phyloP scores from a whole-genome alignment of 2,797 vertebrate species.

The Nasua narica region DNA sequence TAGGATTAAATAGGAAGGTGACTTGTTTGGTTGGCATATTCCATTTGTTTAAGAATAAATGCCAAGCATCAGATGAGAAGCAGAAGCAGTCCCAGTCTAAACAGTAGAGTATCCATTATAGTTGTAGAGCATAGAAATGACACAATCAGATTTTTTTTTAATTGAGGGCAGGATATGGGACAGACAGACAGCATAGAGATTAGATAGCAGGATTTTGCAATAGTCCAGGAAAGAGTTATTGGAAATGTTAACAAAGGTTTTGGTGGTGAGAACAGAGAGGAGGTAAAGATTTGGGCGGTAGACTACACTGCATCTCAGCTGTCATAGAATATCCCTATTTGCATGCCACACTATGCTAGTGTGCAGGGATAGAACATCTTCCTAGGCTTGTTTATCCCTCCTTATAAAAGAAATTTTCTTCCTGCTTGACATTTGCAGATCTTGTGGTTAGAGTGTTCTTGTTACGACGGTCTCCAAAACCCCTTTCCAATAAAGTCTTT shows the following conservation, averaged over 20 bases:
- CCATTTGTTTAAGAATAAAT: background rate
- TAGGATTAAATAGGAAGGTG: background rate
- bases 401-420: background rate
- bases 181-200: background rate
- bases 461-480: background rate
- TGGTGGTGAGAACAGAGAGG: fast-evolving
- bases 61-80: background rate
- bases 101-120: background rate
- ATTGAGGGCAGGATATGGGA: fast-evolving
- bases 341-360: fast-evolving
- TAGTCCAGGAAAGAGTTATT: background rate
- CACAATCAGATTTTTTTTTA: background rate
- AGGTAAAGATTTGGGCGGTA: background rate
- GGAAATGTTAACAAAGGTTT: background rate
- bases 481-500: background rate
- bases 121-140: background rate
- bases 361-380: background rate
- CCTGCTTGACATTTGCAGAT: background rate
- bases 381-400: background rate
- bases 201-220: background rate
- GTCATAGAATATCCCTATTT: no score
- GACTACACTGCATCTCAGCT: background rate
- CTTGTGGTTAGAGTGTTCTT: background rate
- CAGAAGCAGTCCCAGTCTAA: no score
- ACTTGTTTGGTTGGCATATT: background rate